Base-by-base conservation (phyloP, 2,888 invertebrate genomes). In the Desoria tigrina region DNA sequence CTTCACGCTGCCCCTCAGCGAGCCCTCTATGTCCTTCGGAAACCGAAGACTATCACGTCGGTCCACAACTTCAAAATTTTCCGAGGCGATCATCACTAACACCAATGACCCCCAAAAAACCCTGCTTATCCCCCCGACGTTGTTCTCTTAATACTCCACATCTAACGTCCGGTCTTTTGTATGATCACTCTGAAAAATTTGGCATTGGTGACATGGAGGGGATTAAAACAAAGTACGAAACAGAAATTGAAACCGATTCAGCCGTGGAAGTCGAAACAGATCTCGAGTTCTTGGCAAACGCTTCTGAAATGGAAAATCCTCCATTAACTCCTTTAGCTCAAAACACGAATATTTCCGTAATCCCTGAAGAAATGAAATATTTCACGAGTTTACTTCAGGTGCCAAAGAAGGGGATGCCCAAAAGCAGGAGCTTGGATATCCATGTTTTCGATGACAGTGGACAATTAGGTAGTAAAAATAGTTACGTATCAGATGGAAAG, bases 1-100 rank as follows among this genome's bases (percentile, higher is more conserved):
- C 90, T 3, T 90, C 90, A 1, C 82, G 90, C 68, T 90, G 90
- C 78, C 89, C 90, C 6, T 90, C 90, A 0, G 90, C 87, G 77
- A 90, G 90, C 79, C 90, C 90, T 0, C 79, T 90, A 2, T 90
- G 88, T 78, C 87, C 88, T 1, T 86, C 87, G 14, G 88, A 89
- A 81, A 86, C 87, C 84, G 89, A 89, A 77, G 89, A 89, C 76
- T 86, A 74, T 64, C 74, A 75, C 49, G 32, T 71, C 59, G 63
- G 66, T 26, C 61, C 53, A 45, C 63, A 69, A 23, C 23, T 24
- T 6, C 61, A 63, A 23, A 58, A 60, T 27, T 55, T 63, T n/a
- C 32, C 66, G 16, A 64, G 76, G 24, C 53, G 76, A 53, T 68
- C 74, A n/a, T 75, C 76, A 11, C 61, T 75, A 16, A 74, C 75